Conservation (phyloP, 2,797 vertebrate genomes). For the Sylvia borin region DNA sequence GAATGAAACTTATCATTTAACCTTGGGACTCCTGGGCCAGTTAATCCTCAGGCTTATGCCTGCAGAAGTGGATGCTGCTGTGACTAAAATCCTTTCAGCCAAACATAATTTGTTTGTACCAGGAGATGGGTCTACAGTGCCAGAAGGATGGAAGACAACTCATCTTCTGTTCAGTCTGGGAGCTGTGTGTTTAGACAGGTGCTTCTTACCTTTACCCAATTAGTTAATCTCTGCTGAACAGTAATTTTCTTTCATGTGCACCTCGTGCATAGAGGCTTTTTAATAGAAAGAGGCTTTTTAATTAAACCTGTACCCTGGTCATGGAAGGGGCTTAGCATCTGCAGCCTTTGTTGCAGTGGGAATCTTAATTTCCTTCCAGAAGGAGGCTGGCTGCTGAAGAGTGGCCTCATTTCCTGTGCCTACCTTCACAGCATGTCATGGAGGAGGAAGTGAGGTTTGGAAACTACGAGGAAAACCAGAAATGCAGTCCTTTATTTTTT, state of each 20-base stretch:
- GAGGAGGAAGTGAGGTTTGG: neutral
- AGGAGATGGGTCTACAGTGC: constrained; percentile 78
- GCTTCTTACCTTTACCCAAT: neutral
- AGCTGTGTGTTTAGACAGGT: constrained; percentile 97
- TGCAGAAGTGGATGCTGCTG: constrained; percentile 86
- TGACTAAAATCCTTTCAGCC: constrained; percentile 88
- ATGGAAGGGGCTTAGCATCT: neutral
- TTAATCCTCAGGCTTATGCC: constrained; percentile 89
- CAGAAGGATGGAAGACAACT: constrained; percentile 92
- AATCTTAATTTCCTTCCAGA: neutral
- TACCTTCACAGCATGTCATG: neutral
- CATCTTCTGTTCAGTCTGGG: constrained; percentile 95
- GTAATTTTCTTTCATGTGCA: neutral
- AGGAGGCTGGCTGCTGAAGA: neutral
- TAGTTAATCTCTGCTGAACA: neutral
- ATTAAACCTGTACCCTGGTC: neutral
- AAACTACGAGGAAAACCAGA: neutral
- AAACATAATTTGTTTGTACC: constrained; percentile 84
- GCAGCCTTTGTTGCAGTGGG: neutral
- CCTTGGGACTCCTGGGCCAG: constrained; percentile 93
- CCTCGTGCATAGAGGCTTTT: neutral
- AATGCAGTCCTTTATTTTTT: neutral
- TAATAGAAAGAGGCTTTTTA: neutral
- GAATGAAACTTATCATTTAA: constrained; percentile 96
- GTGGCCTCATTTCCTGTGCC: neutral